These are phyloP conservation scores for Chrysolina haemoptera DNA, from an alignment of 2,888 invertebrate genomes.

Conservation along the genomic window DNA sequence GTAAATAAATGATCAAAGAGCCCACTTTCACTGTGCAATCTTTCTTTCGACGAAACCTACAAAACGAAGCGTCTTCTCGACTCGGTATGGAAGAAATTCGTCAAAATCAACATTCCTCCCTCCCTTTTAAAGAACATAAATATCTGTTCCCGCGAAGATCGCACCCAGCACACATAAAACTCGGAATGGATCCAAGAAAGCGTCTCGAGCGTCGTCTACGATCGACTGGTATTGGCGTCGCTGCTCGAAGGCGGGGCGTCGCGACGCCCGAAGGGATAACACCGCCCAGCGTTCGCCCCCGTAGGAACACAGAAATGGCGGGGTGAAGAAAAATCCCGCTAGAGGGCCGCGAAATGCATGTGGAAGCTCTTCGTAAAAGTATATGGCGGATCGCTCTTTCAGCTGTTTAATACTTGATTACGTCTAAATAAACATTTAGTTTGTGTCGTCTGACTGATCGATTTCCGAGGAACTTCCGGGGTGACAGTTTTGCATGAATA, in stretches of 20 bases:
- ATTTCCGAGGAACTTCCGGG: constrained; percentile 40
- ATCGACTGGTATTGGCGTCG: constrained; percentile 47
- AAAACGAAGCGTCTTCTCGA: neutral
- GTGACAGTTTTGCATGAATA: constrained; percentile 48
- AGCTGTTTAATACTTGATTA: constrained; percentile 58
- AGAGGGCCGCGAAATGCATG: constrained; percentile 63
- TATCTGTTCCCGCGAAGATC: constrained; percentile 15
- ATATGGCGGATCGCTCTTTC: constrained; percentile 61
- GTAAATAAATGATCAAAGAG: neutral
- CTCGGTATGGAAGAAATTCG: neutral
- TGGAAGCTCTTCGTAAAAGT: constrained; percentile 60
- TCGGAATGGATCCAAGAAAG: constrained; percentile 30
- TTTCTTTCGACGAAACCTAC: neutral
- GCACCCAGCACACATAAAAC: constrained; percentile 22
- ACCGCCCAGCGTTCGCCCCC: constrained; percentile 40
- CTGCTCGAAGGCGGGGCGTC: constrained; percentile 49
- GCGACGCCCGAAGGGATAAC: constrained; percentile 46
- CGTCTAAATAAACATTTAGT: constrained; percentile 55
- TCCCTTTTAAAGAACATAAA: constrained; percentile 15
- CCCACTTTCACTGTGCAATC: neutral
- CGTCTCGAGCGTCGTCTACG: constrained; percentile 33
- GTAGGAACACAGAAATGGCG: constrained; percentile 58
- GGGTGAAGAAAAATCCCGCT: constrained; percentile 60
- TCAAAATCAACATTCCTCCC: constrained; percentile 7
- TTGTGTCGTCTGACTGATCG: constrained; percentile 47